phyloP scores from a whole-genome alignment of 1,140 invertebrate species.

The Cotesia typhae region DNA sequence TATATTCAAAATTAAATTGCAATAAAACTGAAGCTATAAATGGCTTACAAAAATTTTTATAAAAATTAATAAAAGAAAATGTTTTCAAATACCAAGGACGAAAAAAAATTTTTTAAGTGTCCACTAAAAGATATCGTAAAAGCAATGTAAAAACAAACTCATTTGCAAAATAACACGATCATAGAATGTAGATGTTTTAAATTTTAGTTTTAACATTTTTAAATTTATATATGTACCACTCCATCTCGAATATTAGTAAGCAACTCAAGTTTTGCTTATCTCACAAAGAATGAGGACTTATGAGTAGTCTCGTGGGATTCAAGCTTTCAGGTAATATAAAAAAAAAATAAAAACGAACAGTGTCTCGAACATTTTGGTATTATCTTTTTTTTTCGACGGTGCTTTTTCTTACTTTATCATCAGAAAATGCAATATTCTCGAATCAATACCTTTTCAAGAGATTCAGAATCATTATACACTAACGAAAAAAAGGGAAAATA shows the following conservation, averaged over 20 bases:
- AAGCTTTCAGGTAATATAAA: conserved; percentile 19
- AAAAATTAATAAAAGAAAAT: no score
- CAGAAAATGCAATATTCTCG: conserved; percentile 15
- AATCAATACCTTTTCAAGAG: background rate
- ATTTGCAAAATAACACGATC: no score
- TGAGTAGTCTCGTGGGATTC: conserved; percentile 45
- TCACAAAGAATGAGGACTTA: conserved; percentile 41
- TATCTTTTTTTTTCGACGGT: background rate
- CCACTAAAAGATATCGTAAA: no score
- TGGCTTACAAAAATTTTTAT: no score
- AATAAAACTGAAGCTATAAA: no score
- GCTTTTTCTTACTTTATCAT: background rate
- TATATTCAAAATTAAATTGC: no score
- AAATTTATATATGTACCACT: conserved; percentile 1
- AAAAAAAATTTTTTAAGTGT: no score
- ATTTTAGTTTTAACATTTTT: no score
- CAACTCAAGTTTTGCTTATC: conserved; percentile 46
- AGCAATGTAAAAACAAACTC: no score
- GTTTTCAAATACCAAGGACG: no score
- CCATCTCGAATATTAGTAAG: conserved; percentile 37
- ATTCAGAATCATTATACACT: conserved; percentile 9
- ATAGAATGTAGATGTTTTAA: no score
- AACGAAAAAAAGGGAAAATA: background rate
- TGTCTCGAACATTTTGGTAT: background rate
- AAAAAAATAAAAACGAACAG: background rate